Conservation (phyloP, 2,888 invertebrate genomes). For the Eugnorisma glareosa region DNA sequence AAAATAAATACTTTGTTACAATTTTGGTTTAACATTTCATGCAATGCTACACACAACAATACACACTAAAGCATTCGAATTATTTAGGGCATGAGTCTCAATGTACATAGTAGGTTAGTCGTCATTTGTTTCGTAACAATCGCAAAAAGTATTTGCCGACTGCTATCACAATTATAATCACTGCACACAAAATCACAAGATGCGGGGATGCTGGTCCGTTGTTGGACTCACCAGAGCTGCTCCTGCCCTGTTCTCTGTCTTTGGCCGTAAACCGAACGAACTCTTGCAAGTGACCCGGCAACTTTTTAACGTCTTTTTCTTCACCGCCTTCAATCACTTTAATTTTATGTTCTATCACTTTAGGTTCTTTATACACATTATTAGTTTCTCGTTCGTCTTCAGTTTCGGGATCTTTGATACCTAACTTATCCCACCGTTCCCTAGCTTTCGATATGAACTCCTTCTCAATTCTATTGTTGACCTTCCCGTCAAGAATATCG, state of each 20-base stretch:
- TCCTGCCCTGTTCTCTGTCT: conserved; percentile 90
- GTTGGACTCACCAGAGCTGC: conserved; percentile 86
- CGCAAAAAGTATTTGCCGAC: conserved; percentile 84
- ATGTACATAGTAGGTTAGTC: conserved; percentile 69
- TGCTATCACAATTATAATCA: conserved; percentile 86
- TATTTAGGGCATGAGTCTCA: conserved; percentile 71
- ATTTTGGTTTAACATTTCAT: conserved; percentile 72
- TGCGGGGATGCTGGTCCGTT: conserved; percentile 85
- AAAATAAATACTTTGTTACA: conserved; percentile 58
- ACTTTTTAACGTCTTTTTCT: conserved; percentile 91
- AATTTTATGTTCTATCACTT: conserved; percentile 87
- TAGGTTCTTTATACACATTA: conserved; percentile 83
- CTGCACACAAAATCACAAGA: conserved; percentile 88
- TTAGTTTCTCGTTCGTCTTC: conserved; percentile 89
- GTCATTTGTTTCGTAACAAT: conserved; percentile 81
- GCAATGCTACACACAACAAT: conserved; percentile 76
- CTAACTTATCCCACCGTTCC: conserved; percentile 93
- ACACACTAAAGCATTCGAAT: conserved; percentile 69
- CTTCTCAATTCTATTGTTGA: conserved; percentile 91
- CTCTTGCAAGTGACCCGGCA: conserved; percentile 95
- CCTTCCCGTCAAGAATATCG: conserved; percentile 81
- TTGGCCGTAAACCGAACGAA: conserved; percentile 92
- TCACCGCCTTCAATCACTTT: conserved; percentile 92
- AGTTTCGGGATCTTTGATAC: conserved; percentile 92
- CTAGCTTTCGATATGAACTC: conserved; percentile 95